Evolutionary conservation across 2,797 vertebrate genomes (phyloP).

Genomic region (Megaceryle alcyon): DNA sequence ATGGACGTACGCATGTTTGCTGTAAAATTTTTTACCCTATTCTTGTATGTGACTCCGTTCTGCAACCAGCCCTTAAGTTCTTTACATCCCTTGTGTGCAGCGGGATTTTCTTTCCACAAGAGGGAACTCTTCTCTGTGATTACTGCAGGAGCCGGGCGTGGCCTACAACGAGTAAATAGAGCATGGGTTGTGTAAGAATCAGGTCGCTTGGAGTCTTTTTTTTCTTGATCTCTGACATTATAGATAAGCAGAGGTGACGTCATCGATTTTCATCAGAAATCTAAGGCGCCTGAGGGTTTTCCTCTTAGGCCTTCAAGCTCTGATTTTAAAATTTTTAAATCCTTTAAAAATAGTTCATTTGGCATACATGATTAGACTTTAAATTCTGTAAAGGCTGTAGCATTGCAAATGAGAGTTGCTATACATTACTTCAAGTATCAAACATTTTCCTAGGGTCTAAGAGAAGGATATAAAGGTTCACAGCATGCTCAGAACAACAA

Average conservation of each 20-base stretch:
- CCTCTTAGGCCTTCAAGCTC: neutral
- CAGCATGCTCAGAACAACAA: neutral
- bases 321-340: neutral
- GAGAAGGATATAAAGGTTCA: neutral
- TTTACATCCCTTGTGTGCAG: neutral
- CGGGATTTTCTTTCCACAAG: neutral
- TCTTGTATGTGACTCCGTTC: neutral
- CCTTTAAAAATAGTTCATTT: neutral
- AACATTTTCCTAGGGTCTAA: neutral
- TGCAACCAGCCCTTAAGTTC: accelerated
- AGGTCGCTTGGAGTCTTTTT: neutral
- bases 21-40: neutral
- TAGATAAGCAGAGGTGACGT: neutral
- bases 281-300: neutral
- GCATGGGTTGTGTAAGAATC: neutral
- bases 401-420: neutral
- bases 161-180: neutral
- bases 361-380: neutral
- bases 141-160: neutral
- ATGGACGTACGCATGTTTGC: neutral
- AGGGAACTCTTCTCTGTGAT: neutral
- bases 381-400: neutral
- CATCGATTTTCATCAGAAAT: neutral
- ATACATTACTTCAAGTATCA: neutral
- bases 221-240: neutral